These are phyloP conservation scores for Sycophila texana DNA, from an alignment of 2,888 invertebrate species.

Conservation along the genomic window DNA sequence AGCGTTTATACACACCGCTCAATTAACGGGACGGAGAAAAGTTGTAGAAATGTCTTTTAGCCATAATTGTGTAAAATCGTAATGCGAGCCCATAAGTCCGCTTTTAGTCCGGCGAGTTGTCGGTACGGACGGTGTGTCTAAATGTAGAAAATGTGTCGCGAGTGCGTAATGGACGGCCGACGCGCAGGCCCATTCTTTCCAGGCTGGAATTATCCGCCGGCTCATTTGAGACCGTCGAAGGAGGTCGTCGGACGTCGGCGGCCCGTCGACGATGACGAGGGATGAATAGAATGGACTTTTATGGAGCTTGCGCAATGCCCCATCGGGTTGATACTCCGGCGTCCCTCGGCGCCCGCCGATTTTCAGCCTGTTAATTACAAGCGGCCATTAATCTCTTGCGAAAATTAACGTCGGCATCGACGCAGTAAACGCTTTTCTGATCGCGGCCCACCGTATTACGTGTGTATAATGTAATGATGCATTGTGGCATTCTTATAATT, in stretches of 20 bases:
- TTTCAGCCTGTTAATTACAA: slow-evolving; percentile 41
- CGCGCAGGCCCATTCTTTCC: slow-evolving; percentile 26
- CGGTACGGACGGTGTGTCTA: slow-evolving; percentile 28
- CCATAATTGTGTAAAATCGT: slow-evolving; percentile 26
- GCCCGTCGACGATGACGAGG: slow-evolving; percentile 33
- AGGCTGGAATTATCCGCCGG: background rate
- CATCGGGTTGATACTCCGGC: background rate
- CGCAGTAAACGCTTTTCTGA: slow-evolving; percentile 26
- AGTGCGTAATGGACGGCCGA: slow-evolving; percentile 40
- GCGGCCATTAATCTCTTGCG: slow-evolving; percentile 46
- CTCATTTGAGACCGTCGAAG: slow-evolving; percentile 9
- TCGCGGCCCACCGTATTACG: slow-evolving; percentile 35
- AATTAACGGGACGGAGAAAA: background rate
- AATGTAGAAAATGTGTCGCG: slow-evolving; percentile 34
- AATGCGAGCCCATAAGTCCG: background rate
- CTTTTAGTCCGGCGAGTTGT: background rate
- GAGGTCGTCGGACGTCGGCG: background rate
- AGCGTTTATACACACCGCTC: too few relatives aligned
- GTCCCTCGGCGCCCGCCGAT: background rate
- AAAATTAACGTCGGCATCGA: slow-evolving; percentile 41
- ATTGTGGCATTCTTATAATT: slow-evolving; percentile 34
- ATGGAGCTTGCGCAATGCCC: slow-evolving; percentile 40
- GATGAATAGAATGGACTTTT: slow-evolving; percentile 50
- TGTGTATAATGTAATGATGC: slow-evolving; percentile 29
- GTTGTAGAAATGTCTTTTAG: slow-evolving; percentile 8